Percentiles rank a stretch among this genome's conserved stretches.
These are phyloP conservation scores for Germaria angustata DNA, from an alignment of 2,888 invertebrate species.

Conservation along the genomic window DNA sequence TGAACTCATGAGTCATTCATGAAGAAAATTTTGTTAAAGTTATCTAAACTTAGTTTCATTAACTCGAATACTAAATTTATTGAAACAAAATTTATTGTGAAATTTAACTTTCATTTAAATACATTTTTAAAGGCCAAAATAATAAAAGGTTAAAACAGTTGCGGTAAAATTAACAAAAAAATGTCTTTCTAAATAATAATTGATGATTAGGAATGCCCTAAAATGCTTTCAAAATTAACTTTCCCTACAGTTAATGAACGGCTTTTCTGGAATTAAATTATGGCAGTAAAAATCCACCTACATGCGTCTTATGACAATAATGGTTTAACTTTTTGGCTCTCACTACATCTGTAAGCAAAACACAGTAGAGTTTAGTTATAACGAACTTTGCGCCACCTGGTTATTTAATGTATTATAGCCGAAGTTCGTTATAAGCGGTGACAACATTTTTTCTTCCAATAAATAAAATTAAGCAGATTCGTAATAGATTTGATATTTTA, in stretches of 20 bases:
- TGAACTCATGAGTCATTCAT: too few species aligned
- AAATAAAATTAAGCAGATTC: too few species aligned
- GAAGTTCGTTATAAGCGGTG: too few species aligned
- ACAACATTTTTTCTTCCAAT: too few species aligned
- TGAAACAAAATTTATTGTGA: neutral
- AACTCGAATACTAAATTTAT: too few species aligned
- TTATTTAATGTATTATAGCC: too few species aligned
- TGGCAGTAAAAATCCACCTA: neutral
- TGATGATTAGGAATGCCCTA: neutral
- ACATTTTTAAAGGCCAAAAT: too few species aligned
- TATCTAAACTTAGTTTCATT: too few species aligned
- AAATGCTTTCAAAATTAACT: conserved; percentile 31
- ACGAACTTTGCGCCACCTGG: neutral
- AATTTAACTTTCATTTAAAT: neutral
- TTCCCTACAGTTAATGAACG: conserved; percentile 37
- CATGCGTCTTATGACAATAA: neutral
- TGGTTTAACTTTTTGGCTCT: neutral
- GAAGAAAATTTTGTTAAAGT: too few species aligned
- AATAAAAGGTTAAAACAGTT: neutral
- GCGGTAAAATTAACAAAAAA: neutral
- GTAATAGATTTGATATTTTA: too few species aligned
- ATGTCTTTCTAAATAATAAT: neutral
- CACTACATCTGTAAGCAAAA: neutral
- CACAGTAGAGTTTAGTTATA: neutral
- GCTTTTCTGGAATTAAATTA: neutral